These are phyloP conservation scores for Benitochromis conjunctus DNA, from an alignment of 2,113 vertebrate genomes.

Conservation along the genomic window DNA sequence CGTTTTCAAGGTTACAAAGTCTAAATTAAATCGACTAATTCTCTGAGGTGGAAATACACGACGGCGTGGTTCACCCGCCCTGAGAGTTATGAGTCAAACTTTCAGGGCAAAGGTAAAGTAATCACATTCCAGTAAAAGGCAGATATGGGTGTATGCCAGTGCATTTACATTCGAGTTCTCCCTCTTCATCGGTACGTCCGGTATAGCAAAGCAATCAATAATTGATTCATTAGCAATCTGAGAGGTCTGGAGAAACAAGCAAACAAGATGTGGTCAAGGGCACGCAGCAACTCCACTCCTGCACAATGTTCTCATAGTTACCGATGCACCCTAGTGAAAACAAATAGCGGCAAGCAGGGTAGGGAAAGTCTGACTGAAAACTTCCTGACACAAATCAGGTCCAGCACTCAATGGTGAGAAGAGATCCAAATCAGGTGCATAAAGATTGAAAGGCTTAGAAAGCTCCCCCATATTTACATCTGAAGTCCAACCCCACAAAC, in stretches of 20 bases:
- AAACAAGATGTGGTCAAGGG: conserved; percentile 49
- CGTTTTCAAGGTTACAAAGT: conserved; percentile 49
- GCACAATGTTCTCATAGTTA: conserved; percentile 66
- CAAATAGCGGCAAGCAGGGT: conserved; percentile 18
- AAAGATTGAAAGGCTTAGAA: neutral
- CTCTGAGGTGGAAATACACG: conserved; percentile 5
- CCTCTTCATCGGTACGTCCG: neutral
- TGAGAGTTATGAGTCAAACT: conserved; percentile 14
- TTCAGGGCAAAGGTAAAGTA: neutral
- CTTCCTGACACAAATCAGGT: conserved; percentile 31
- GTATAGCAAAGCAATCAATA: neutral
- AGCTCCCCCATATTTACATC: neutral
- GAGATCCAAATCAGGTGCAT: neutral
- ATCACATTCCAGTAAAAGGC: neutral
- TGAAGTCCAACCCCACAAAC: neutral
- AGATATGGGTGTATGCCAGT: neutral
- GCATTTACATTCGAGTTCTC: neutral
- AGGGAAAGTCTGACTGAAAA: conserved; percentile 14
- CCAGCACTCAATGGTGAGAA: neutral
- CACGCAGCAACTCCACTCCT: neutral
- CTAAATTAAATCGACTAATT: conserved; percentile 36
- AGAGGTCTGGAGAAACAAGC: neutral
- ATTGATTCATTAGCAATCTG: conserved; percentile 37
- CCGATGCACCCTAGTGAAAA: conserved; percentile 26
- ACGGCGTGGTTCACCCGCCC: neutral